Percentiles rank a stretch among this genome's conserved stretches.
Evolutionary conservation across 2,888 invertebrate genomes (phyloP).

Genomic region (Aradus depressus): DNA sequence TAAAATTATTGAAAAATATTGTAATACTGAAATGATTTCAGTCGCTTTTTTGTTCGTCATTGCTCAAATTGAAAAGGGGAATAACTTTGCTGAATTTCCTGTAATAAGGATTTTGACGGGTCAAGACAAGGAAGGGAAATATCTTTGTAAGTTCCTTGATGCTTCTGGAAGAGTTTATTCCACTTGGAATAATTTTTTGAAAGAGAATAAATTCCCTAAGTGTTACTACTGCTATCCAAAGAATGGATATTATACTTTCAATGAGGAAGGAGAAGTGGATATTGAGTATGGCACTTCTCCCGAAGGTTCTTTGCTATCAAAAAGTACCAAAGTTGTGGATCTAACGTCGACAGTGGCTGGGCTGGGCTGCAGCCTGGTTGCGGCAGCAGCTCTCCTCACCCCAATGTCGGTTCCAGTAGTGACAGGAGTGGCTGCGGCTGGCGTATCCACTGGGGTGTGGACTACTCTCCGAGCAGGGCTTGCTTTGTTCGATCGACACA

Average conservation of each 20-base stretch:
- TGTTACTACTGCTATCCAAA: constrained; percentile 11
- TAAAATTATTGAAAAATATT: too few species aligned
- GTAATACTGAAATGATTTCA: background rate
- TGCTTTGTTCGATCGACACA: background rate
- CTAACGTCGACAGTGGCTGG: constrained; percentile 2
- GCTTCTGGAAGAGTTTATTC: background rate
- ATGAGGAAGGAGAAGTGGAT: background rate
- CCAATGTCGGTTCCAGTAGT: background rate
- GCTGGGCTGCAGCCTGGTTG: background rate
- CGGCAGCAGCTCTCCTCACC: background rate
- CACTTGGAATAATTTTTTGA: constrained; percentile 3
- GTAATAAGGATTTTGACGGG: background rate
- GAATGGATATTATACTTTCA: constrained; percentile 3
- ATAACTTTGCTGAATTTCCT: constrained; percentile 3
- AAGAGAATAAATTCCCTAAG: constrained; percentile 4
- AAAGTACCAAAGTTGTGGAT: background rate
- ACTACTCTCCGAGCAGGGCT: background rate
- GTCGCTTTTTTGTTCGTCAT: constrained; percentile 10
- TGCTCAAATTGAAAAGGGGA: constrained; percentile 1
- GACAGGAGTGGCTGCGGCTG: background rate
- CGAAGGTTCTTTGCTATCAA: background rate
- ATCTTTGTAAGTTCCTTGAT: constrained; percentile 5
- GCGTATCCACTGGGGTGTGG: constrained; percentile 1
- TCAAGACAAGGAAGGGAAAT: background rate
- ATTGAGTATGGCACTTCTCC: constrained; percentile 5